These are phyloP conservation scores for Denticeps clupeoides DNA, from an alignment of 2,797 vertebrate species.

Conservation along the genomic window DNA sequence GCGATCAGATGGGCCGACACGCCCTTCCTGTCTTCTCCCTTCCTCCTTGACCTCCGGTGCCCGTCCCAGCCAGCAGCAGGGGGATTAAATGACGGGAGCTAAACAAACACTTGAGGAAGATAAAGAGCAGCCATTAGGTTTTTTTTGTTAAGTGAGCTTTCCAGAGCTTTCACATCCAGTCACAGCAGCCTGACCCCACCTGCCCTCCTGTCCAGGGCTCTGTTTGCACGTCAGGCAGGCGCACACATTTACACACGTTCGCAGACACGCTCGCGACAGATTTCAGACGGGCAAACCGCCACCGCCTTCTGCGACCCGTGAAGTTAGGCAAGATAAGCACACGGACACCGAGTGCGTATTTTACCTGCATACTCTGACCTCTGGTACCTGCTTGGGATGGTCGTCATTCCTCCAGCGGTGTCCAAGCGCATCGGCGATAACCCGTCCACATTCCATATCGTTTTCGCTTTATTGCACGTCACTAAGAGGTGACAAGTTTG, in stretches of 20 bases:
- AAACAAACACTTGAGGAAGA: constrained; percentile 35
- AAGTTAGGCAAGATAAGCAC: constrained; percentile 1
- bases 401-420: constrained; percentile 17
- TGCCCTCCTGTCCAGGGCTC: neutral
- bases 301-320: too few species aligned
- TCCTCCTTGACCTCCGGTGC: too few species aligned
- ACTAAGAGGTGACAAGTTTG: constrained; percentile 13
- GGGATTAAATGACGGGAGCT: constrained; percentile 33
- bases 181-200: constrained; percentile 2
- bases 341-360: neutral
- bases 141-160: too few species aligned
- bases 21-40: constrained; percentile 35
- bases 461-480: constrained; percentile 7
- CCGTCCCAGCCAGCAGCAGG: constrained; percentile 28
- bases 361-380: constrained; percentile 12
- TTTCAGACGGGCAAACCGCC: too few species aligned
- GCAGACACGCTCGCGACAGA: constrained; percentile 9
- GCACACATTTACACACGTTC: too few species aligned
- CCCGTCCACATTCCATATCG: constrained; percentile 20
- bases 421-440: constrained; percentile 14
- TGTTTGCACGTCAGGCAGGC: constrained; percentile 16
- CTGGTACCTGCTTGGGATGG: constrained; percentile 12
- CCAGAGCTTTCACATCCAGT: neutral
- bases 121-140: neutral
- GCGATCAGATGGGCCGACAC: constrained; percentile 27